These are phyloP conservation scores for human DNA, from an alignment of 2,113 vertebrate genomes.

Conservation along the genomic window GRCh38 chr12:57610501-57611000, in stretches of 20 bases:
- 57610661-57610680: slow-evolving; percentile 56
- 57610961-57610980: slow-evolving; percentile 63
- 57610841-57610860: neutral
- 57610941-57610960: slow-evolving; percentile 78
- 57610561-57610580: slow-evolving; percentile 57
- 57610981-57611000: slow-evolving; percentile 57
- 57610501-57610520: neutral
- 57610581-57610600: slow-evolving; percentile 40
- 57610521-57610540: neutral
- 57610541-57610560: slow-evolving; percentile 40
- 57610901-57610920: slow-evolving; percentile 76
- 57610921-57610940: slow-evolving; percentile 74
- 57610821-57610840: neutral
- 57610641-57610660: slow-evolving; percentile 47
- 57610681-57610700: slow-evolving; percentile 67
- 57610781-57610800: slow-evolving; percentile 42
- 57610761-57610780: slow-evolving; percentile 34
- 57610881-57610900: slow-evolving; percentile 68
- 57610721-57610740: slow-evolving; percentile 30
- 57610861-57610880: slow-evolving; percentile 22
- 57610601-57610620: slow-evolving; percentile 37
- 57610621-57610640: slow-evolving; percentile 6
- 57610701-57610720: slow-evolving; percentile 57
- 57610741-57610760: slow-evolving; percentile 13
- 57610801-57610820: neutral